Percentiles rank a stretch among this genome's conserved stretches.
Conservation (phyloP, 2,797 vertebrate genomes). For the Gobio occitaniae region DNA sequence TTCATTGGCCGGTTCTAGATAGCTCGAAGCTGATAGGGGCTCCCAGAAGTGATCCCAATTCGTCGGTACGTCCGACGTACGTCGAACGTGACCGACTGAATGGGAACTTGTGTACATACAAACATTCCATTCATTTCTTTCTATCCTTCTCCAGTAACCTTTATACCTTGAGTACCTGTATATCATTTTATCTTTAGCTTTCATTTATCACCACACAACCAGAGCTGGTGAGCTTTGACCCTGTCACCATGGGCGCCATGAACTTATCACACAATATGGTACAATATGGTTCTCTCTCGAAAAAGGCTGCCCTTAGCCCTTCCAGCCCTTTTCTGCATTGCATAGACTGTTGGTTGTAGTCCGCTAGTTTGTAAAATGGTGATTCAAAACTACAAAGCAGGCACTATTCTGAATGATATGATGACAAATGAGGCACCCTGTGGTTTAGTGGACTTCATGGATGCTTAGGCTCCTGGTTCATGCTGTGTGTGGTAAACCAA, state of each 20-base stretch:
- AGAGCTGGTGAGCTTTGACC: not conserved
- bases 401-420: not conserved
- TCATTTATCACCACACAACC: slow-evolving; percentile 14
- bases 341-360: not conserved
- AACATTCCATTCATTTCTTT: not conserved
- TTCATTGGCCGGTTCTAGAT: no score
- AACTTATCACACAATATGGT: not conserved
- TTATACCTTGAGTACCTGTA: not conserved
- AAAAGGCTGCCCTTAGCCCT: not conserved
- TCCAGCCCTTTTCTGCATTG: not conserved
- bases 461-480: not conserved
- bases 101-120: slow-evolving; percentile 1
- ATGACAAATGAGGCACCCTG: not conserved
- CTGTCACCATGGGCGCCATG: slow-evolving; percentile 1
- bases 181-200: not conserved
- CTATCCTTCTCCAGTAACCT: not conserved
- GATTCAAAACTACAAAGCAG: not conserved
- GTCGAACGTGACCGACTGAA: no score
- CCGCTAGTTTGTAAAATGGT: not conserved
- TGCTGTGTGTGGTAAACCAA: not conserved
- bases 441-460: not conserved
- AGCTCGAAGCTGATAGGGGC: no score
- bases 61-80: no score
- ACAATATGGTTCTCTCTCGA: not conserved
- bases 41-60: no score